Base-by-base conservation (phyloP, 2,797 vertebrate species). In the Adelosebastes latens region DNA sequence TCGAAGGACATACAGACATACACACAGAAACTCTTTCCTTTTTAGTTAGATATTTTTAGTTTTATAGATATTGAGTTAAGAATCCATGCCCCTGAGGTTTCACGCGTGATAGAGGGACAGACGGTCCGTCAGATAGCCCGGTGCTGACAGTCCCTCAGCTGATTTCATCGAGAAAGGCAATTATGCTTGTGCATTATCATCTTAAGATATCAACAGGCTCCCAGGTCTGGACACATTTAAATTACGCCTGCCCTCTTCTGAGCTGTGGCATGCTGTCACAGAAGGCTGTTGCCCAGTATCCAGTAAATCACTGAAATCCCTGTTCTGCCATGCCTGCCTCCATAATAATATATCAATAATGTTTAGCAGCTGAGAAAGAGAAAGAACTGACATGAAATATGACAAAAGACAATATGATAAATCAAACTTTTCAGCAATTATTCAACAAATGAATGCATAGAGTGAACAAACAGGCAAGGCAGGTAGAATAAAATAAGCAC, bases 101-200 rank as follows among this genome's bases (percentile, higher is more conserved):
- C 24, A 2, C 20, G 18, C 20, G 25, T 16, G 16, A 25, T 22
- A 5, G 31, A 36, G 39, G 36, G 25, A 31, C 29, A 64, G 60
- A 52, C 34, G 9, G 68, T 65, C 22, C 2, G 56, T 62, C 36
- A 25, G 52, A 56, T 59, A 27, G n/a, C 63, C 55, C 53, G 1
- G 56, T 6, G 16, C 52, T 55, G 64, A 66, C 34, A 6, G 72
- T 77, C 53, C 52, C 39, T 46, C 39, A 1, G 13, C 70, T 61
- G 73, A 82, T 82, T 73, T 75, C 63, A 82, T 82, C 81, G 60
- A 10, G 11, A 72, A 58, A 68, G 25, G 63, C 76, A 84, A 82
- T 79, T 82, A 86, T 64, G 9, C 52, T 56, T 22, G 63, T 62
- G 68, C 52, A 53, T 77, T 68, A 74, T 77, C 73, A 59, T 70